Evolutionary conservation across 1,140 invertebrate species (phyloP), one percentile per base, ranked within the genome.

Genomic region (Tetraneura akinire): DNA sequence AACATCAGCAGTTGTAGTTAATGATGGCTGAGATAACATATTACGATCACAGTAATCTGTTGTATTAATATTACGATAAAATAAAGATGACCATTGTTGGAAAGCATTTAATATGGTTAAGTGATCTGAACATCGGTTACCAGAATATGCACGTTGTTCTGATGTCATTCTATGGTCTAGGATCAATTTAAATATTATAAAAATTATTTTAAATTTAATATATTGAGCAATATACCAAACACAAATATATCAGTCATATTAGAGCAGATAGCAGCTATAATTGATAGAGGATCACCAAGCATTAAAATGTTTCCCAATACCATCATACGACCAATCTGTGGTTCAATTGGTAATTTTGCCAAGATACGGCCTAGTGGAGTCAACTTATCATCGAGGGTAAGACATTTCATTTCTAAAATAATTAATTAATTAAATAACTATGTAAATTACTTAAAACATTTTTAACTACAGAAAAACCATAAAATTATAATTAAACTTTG

Each of bases 321-420:
- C 89, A 98, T 92, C 96, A 98, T 98, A 87, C 97, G 97, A 1
- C 96, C 96, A 8, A 97, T 88, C 32, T 95, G 89, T 0, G 96
- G 96, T 84, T 98, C 96, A 74, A 98, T 92, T 0, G 96, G 95
- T 83, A 98, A 86, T 81, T 94, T 92, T 1, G 96, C 96, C n/a
- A 98, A 87, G 81, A 98, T 96, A 81, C 91, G 91, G 0, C 96
- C 96, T 1, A 98, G 87, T 0, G 95, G 93, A 0, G 96, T 96
- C 37, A 98, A 85, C 74, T 95, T 92, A 84, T 97, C 95, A 80
- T 91, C 89, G 1, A 85, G 83, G 85, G 97, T 94, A 82, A 98
- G 86, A 83, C 95, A 96, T 84, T 95, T 94, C 90, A 97, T 92
- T 85, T 96, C 94, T 84, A 88, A 85, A 32, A 92, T 84, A 89